phyloP scores from a whole-genome alignment of 2,888 invertebrate genomes.

The Leucoptera coffeella region DNA sequence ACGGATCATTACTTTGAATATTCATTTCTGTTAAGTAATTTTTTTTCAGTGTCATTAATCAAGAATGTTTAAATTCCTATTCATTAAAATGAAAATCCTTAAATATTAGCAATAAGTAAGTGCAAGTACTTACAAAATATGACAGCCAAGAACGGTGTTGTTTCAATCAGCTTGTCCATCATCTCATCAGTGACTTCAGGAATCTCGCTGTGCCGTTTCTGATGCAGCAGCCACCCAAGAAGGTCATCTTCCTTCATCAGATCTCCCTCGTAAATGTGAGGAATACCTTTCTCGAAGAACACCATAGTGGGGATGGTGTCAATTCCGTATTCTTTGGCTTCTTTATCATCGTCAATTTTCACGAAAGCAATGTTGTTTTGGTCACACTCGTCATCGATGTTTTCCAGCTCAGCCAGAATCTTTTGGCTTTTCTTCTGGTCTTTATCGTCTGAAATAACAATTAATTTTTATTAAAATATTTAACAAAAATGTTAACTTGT shows the following conservation, averaged over 20 bases:
- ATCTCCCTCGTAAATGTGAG: constrained; percentile 75
- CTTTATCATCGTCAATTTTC: constrained; percentile 82
- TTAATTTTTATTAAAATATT: too few relatives aligned
- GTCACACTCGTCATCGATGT: constrained; percentile 91
- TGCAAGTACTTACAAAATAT: constrained; percentile 77
- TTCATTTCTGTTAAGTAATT: too few relatives aligned
- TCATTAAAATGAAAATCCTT: neutral
- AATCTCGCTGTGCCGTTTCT: constrained; percentile 85
- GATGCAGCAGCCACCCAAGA: constrained; percentile 84
- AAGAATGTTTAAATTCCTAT: neutral
- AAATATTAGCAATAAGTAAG: neutral
- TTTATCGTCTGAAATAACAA: constrained; percentile 76
- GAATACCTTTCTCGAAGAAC: constrained; percentile 66
- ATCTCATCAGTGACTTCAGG: constrained; percentile 90
- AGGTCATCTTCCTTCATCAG: constrained; percentile 85
- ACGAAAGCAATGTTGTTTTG: constrained; percentile 88
- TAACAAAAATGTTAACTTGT: too few relatives aligned
- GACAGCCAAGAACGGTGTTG: constrained; percentile 75
- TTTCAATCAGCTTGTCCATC: constrained; percentile 85
- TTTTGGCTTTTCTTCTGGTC: constrained; percentile 87
- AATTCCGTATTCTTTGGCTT: constrained; percentile 86
- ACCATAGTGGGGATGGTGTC: constrained; percentile 79
- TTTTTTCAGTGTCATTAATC: too few relatives aligned
- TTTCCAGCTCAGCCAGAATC: constrained; percentile 76
- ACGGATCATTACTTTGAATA: too few relatives aligned